A percentile compares a stretch with the other conserved stretches of the same genome.
Evolutionary conservation across 2,797 vertebrate genomes (phyloP).

Genomic region (Australoheros facetus): DNA sequence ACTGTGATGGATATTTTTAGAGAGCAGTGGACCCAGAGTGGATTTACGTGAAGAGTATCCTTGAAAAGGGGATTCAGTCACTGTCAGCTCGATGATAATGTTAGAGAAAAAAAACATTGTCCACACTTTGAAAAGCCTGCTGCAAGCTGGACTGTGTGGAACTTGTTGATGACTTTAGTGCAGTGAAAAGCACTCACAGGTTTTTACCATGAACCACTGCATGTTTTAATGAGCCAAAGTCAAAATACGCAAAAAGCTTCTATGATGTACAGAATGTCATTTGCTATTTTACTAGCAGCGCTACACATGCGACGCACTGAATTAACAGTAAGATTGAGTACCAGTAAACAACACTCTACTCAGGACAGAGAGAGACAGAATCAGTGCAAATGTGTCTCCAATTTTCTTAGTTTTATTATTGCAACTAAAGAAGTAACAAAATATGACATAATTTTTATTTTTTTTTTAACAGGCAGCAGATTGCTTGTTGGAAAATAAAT

Average conservation of each 20-base stretch:
- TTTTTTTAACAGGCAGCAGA: background rate
- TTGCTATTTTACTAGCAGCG: background rate
- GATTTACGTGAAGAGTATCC: conserved; percentile 38
- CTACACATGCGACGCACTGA: background rate
- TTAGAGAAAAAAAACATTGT: background rate
- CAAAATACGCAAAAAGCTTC: background rate
- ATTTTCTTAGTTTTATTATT: background rate
- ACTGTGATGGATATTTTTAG: conserved; percentile 29
- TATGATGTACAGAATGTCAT: background rate
- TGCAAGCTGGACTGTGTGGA: background rate
- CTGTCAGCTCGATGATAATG: conserved; percentile 26
- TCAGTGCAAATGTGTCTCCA: background rate
- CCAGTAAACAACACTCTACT: background rate
- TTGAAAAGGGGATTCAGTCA: conserved; percentile 55
- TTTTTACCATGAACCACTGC: background rate
- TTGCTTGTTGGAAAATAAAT: background rate
- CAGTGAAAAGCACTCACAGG: background rate
- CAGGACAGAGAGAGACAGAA: background rate
- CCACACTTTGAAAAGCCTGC: background rate
- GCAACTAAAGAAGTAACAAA: background rate
- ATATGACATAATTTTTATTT: background rate
- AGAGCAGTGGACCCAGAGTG: conserved; percentile 19
- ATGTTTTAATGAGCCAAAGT: background rate
- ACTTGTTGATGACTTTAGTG: background rate
- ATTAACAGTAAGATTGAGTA: background rate